Percentiles rank a stretch among this genome's conserved stretches.
Evolutionary conservation across 2,113 vertebrate genomes (phyloP).

Genomic region (Melanocharis versteri): DNA sequence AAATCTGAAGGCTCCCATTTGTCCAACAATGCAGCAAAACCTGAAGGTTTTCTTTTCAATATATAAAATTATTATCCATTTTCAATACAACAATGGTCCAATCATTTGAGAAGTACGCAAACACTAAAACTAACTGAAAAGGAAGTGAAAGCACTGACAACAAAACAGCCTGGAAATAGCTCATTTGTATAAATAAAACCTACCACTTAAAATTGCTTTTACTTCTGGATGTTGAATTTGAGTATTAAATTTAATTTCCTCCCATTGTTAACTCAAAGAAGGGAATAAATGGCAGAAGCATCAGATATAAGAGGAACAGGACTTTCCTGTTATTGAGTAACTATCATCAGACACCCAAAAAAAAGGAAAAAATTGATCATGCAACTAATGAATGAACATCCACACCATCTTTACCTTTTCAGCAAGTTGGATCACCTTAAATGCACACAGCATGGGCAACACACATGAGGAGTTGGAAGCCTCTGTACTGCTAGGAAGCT

Average conservation of each 20-base stretch:
- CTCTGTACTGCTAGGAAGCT: background rate
- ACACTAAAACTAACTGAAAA: background rate
- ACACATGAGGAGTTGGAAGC: background rate
- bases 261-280: background rate
- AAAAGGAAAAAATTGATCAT: background rate
- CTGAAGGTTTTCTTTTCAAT: background rate
- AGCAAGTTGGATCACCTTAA: background rate
- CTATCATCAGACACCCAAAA: background rate
- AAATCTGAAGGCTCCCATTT: background rate
- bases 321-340: background rate
- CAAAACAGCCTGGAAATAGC: background rate
- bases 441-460: background rate
- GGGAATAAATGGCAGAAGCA: background rate
- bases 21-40: background rate
- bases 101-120: background rate
- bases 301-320: background rate
- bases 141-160: background rate
- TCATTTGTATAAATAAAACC: background rate
- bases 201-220: background rate
- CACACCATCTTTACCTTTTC: background rate
- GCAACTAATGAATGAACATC: background rate
- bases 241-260: background rate
- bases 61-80: background rate
- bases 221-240: background rate
- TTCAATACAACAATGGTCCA: background rate